These are phyloP conservation scores for Octopus bimaculoides DNA, from an alignment of 1,140 invertebrate genomes.

Conservation along the genomic window DNA sequence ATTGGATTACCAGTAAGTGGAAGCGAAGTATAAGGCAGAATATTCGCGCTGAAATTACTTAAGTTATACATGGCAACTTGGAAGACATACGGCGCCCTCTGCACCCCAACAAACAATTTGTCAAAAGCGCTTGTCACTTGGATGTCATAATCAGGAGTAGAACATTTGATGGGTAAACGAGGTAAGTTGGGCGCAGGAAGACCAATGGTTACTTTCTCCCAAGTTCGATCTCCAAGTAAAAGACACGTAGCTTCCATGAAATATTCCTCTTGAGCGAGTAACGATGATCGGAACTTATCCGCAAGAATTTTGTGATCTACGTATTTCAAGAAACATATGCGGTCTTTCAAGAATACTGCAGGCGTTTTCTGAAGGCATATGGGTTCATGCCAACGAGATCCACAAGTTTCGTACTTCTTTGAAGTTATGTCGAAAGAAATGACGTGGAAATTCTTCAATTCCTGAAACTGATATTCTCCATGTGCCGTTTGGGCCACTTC, in stretches of 20 bases:
- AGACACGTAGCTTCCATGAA: not conserved
- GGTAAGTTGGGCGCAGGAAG: not conserved
- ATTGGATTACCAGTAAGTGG: not conserved
- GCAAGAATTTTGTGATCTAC: not conserved
- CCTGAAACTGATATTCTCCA: not conserved
- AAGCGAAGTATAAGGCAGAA: not conserved
- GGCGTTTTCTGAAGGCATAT: not conserved
- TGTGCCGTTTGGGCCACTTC: not conserved
- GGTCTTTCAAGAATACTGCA: not conserved
- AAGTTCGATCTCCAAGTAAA: not conserved
- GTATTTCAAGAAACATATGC: not conserved
- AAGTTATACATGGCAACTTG: not conserved
- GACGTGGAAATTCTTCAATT: conserved; percentile 3
- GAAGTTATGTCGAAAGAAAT: not conserved
- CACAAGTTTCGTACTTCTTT: not conserved
- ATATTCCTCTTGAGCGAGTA: not conserved
- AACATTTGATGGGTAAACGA: not conserved
- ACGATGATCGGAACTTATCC: not conserved
- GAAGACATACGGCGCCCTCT: not conserved
- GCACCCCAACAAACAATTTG: not conserved
- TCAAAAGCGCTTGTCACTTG: not conserved
- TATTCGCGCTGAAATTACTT: not conserved
- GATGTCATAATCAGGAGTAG: not conserved
- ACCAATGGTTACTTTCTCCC: not conserved
- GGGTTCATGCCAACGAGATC: not conserved